These are phyloP conservation scores for Cylloceria caligata DNA, from an alignment of 2,888 invertebrate species.

Conservation along the genomic window DNA sequence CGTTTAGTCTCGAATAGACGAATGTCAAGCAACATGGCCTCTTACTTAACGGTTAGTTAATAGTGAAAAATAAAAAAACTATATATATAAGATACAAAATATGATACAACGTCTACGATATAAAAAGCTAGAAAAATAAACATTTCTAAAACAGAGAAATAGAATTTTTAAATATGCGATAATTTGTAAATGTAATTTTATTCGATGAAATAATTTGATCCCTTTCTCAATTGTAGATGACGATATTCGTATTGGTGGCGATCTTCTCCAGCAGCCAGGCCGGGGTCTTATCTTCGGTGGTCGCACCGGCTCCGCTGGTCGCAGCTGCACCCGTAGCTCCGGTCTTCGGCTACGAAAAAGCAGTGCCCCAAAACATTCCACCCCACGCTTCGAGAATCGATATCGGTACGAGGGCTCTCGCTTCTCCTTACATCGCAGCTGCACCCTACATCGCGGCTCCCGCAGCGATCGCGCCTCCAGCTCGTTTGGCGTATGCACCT, in stretches of 20 bases:
- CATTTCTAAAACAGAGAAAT: background rate
- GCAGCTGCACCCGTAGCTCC: constrained; percentile 84
- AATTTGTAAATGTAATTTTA: background rate
- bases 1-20: constrained; percentile 59
- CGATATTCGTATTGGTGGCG: constrained; percentile 66
- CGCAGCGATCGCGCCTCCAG: constrained; percentile 74
- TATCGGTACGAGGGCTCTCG: constrained; percentile 85
- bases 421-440: constrained; percentile 83
- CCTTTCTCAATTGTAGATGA: constrained; percentile 59
- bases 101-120: background rate
- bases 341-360: constrained; percentile 86
- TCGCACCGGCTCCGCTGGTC: constrained; percentile 77
- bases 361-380: constrained; percentile 88
- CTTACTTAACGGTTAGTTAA: constrained; percentile 69
- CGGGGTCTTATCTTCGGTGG: constrained; percentile 79
- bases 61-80: background rate
- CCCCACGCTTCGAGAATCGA: constrained; percentile 88
- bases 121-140: background rate
- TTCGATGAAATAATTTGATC: background rate
- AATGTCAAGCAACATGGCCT: constrained; percentile 70
- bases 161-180: constrained; percentile 1
- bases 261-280: constrained; percentile 81
- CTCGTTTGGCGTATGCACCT: constrained; percentile 78
- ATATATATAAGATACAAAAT: background rate
- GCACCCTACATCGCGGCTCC: constrained; percentile 78